A percentile compares a stretch with the other conserved stretches of the same genome.
Evolutionary conservation across 2,113 vertebrate genomes (phyloP).

Genomic region (Tiliqua scincoides): DNA sequence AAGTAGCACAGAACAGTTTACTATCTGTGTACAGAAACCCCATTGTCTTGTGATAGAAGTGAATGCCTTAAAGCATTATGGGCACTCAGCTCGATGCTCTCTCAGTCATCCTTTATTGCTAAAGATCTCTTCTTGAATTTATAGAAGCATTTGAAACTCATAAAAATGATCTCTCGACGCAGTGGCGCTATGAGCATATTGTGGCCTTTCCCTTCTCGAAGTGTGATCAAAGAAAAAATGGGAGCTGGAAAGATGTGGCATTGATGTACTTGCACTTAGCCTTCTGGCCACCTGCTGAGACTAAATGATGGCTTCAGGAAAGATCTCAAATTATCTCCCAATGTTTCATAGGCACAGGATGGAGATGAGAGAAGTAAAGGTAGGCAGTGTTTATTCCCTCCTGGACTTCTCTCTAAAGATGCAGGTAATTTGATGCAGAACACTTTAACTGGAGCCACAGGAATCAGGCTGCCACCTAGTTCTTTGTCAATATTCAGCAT

Average conservation of each 20-base stretch:
- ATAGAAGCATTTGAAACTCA: conserved; percentile 75
- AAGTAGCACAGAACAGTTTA: neutral
- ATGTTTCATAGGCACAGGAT: conserved; percentile 33
- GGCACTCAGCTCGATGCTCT: conserved; percentile 52
- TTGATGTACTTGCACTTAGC: conserved; percentile 34
- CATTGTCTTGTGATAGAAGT: conserved; percentile 13
- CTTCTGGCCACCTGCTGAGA: conserved; percentile 61
- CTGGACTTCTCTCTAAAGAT: neutral
- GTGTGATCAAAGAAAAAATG: conserved; percentile 55
- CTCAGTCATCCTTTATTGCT: conserved; percentile 67
- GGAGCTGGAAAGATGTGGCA: conserved; percentile 44
- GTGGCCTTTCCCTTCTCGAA: conserved; percentile 41
- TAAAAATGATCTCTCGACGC: conserved; percentile 57
- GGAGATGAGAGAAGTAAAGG: conserved; percentile 40
- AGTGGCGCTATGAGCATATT: conserved; percentile 45
- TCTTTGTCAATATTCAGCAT: neutral
- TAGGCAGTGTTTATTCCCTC: conserved; percentile 31
- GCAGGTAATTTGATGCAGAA: neutral
- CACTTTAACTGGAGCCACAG: neutral
- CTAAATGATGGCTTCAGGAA: conserved; percentile 48
- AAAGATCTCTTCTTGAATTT: conserved; percentile 71
- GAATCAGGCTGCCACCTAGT: neutral
- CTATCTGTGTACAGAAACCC: neutral
- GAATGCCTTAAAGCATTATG: conserved; percentile 61
- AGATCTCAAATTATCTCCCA: conserved; percentile 37